These are phyloP conservation scores for Coptodon rendalli DNA, from an alignment of 2,113 vertebrate genomes.

Conservation along the genomic window DNA sequence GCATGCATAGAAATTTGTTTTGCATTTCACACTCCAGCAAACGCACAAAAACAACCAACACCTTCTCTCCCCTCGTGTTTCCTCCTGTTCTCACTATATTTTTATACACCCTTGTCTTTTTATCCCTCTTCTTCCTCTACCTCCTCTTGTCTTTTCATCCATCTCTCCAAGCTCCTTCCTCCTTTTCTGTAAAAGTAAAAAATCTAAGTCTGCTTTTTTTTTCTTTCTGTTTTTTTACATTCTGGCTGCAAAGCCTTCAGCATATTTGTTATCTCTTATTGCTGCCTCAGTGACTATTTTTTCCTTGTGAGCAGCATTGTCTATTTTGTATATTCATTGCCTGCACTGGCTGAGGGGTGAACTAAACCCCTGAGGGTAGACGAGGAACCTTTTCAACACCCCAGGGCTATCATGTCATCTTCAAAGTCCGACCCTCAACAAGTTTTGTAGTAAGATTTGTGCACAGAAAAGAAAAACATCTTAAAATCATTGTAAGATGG, in stretches of 20 bases:
- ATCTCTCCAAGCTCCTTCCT: not conserved
- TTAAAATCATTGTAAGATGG: not conserved
- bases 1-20: not conserved
- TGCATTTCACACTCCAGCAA: not conserved
- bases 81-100: not conserved
- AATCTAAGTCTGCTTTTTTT: not conserved
- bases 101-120: not conserved
- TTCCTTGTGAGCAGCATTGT: not conserved
- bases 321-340: fast-evolving
- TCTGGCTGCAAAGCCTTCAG: constrained; percentile 3
- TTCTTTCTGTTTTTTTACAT: not conserved
- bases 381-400: not conserved
- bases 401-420: not conserved
- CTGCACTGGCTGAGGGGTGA: not conserved
- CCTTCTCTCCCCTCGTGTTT: not conserved
- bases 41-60: not conserved
- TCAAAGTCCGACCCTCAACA: not conserved
- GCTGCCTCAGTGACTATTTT: constrained; percentile 13
- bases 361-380: not conserved
- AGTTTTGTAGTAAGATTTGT: not conserved
- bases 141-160: not conserved
- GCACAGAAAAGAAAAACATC: not conserved
- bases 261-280: constrained; percentile 9
- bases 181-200: not conserved
- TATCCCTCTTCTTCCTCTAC: not conserved